A percentile compares a stretch with the other conserved stretches of the same genome.
phyloP scores from a whole-genome alignment of 2,888 invertebrate genomes.

The Temnothorax unifasciatus region DNA sequence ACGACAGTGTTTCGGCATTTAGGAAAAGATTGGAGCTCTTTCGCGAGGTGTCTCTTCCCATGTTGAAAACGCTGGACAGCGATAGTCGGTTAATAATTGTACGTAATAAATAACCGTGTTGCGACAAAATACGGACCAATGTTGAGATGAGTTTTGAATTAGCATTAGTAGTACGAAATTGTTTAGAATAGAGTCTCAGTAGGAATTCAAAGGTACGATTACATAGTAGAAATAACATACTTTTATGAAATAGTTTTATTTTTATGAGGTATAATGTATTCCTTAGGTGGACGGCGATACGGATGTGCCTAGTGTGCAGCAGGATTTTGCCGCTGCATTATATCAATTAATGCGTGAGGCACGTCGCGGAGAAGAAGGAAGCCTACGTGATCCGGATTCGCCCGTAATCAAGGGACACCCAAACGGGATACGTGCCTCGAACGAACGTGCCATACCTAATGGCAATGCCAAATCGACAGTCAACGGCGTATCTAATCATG shows the following conservation, averaged over 20 bases:
- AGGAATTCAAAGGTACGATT: not conserved
- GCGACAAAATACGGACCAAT: not conserved
- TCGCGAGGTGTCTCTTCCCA: slow-evolving; percentile 94
- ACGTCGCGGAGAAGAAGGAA: slow-evolving; percentile 75
- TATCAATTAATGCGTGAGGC: slow-evolving; percentile 89
- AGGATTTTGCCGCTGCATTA: slow-evolving; percentile 91
- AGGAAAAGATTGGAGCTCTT: slow-evolving; percentile 94
- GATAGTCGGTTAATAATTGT: slow-evolving; percentile 94
- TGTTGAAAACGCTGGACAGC: slow-evolving; percentile 94
- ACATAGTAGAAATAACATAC: not conserved
- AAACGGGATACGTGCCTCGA: slow-evolving; percentile 83
- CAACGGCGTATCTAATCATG: slow-evolving; percentile 85
- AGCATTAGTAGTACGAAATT: not conserved
- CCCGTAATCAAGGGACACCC: slow-evolving; percentile 37
- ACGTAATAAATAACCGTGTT: slow-evolving; percentile 84
- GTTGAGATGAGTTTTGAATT: slow-evolving; percentile 11
- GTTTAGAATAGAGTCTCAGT: not conserved
- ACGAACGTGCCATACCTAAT: slow-evolving; percentile 73
- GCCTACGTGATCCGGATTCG: slow-evolving; percentile 69
- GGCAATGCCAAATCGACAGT: slow-evolving; percentile 85
- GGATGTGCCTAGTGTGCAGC: slow-evolving; percentile 92
- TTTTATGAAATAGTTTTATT: not conserved
- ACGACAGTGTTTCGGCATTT: slow-evolving; percentile 95
- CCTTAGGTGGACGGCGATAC: slow-evolving; percentile 95
- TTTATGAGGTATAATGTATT: not conserved